These are phyloP conservation scores for Mechanitis mazaeus DNA, from an alignment of 2,888 invertebrate species.

Conservation along the genomic window DNA sequence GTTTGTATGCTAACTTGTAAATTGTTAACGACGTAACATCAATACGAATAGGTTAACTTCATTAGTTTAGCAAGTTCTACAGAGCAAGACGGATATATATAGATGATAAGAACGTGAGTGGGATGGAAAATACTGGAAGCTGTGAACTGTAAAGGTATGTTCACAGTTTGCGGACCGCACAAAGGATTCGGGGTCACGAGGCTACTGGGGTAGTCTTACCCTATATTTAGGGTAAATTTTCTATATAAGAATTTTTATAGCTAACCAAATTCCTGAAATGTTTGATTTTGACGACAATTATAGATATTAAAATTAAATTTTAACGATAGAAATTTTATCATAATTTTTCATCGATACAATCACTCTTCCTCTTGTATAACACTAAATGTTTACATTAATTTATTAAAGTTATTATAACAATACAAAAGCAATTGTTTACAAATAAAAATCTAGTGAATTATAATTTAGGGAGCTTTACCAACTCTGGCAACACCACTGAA, in stretches of 20 bases:
- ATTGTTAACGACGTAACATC: conserved; percentile 15
- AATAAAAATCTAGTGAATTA: too few species aligned
- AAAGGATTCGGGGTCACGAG: conserved; percentile 57
- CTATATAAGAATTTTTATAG: neutral
- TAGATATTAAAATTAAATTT: too few species aligned
- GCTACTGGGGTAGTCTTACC: conserved; percentile 37
- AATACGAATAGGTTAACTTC: conserved; percentile 22
- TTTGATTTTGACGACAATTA: too few species aligned
- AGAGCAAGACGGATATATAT: conserved; percentile 34
- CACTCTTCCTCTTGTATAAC: too few species aligned
- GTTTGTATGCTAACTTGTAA: conserved; percentile 3
- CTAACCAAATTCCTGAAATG: too few species aligned
- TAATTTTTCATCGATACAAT: too few species aligned
- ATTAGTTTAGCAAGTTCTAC: conserved; percentile 34
- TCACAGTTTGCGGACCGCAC: conserved; percentile 56
- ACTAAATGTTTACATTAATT: too few species aligned
- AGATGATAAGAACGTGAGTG: conserved; percentile 31
- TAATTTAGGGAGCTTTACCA: conserved; percentile 10
- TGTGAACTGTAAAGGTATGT: conserved; percentile 47
- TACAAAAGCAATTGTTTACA: too few species aligned
- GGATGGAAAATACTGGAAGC: conserved; percentile 44
- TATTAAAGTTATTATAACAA: too few species aligned
- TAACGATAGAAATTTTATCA: too few species aligned
- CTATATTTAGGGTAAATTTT: conserved; percentile 36
- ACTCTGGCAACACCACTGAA: conserved; percentile 22